Conservation (phyloP, 1,140 invertebrate species). For the Pachypeltis micranthus region DNA sequence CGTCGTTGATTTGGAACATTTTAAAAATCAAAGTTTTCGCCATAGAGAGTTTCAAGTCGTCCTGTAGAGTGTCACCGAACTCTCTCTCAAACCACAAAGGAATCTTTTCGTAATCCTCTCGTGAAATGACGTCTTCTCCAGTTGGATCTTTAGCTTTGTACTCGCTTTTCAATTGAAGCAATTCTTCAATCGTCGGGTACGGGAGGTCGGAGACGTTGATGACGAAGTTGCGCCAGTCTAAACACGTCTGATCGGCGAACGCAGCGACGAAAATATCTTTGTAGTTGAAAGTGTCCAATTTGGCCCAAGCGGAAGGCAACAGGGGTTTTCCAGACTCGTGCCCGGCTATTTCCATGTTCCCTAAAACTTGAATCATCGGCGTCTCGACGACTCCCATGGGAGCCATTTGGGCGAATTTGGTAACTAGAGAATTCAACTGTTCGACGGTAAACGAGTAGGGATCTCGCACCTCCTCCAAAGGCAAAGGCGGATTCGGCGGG, state of each 20-base stretch:
- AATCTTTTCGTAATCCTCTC: constrained; percentile 33
- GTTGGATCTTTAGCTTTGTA: constrained; percentile 38
- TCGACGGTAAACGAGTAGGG: constrained; percentile 37
- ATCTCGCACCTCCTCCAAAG: constrained; percentile 26
- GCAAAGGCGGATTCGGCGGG: constrained; percentile 8
- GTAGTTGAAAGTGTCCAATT: constrained; percentile 37
- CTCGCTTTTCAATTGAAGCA: constrained; percentile 36
- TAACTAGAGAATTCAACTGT: constrained; percentile 38
- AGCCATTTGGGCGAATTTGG: constrained; percentile 40
- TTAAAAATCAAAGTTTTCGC: constrained; percentile 42
- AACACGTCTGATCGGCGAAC: constrained; percentile 38
- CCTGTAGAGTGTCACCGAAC: constrained; percentile 28
- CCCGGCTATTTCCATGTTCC: constrained; percentile 33
- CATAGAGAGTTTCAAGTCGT: constrained; percentile 32
- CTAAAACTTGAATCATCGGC: constrained; percentile 8
- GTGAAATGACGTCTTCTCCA: constrained; percentile 34
- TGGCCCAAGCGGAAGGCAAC: constrained; percentile 40
- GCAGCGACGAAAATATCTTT: constrained; percentile 36
- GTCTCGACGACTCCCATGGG: constrained; percentile 37
- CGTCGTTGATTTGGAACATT: constrained; percentile 37
- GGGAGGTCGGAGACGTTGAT: constrained; percentile 41
- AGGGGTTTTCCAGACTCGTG: constrained; percentile 36
- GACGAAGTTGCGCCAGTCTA: constrained; percentile 50
- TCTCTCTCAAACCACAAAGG: constrained; percentile 44
- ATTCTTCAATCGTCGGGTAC: constrained; percentile 39